Evolutionary conservation across 1,140 invertebrate genomes (phyloP).

Genomic region (Plodia interpunctella): DNA sequence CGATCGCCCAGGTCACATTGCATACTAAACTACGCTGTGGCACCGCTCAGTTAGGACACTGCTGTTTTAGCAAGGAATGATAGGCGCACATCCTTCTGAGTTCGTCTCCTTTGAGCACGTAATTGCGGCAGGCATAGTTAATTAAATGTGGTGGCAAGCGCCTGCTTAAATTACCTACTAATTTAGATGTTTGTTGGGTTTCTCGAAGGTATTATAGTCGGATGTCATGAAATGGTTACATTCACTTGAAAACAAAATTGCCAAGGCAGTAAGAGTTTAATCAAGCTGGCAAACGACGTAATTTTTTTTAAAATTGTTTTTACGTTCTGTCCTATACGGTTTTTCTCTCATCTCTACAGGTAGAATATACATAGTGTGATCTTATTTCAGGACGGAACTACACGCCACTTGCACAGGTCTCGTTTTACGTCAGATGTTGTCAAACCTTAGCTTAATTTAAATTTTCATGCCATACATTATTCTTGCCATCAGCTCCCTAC

Average conservation of each 20-base stretch:
- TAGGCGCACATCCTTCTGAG: background rate
- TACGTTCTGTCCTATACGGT: no score
- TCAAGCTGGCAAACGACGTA: no score
- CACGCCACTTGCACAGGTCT: no score
- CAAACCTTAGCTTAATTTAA: background rate
- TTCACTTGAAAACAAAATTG: background rate
- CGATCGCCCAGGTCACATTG: no score
- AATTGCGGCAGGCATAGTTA: background rate
- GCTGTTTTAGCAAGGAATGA: background rate
- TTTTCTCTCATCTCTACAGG: no score
- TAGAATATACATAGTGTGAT: no score
- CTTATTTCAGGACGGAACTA: no score
- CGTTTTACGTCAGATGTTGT: background rate
- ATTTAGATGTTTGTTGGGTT: background rate
- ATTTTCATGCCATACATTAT: background rate
- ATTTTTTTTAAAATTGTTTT: no score
- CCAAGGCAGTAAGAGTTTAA: no score
- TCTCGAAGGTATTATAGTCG: background rate
- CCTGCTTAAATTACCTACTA: background rate
- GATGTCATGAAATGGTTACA: background rate
- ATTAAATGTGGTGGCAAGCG: conserved; percentile 1
- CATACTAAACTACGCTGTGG: no score
- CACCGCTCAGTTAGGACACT: no score
- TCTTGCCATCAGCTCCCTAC: background rate
- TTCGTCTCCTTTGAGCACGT: background rate